Base-by-base conservation (phyloP, 2,797 vertebrate genomes). In the Bucorvus abyssinicus region DNA sequence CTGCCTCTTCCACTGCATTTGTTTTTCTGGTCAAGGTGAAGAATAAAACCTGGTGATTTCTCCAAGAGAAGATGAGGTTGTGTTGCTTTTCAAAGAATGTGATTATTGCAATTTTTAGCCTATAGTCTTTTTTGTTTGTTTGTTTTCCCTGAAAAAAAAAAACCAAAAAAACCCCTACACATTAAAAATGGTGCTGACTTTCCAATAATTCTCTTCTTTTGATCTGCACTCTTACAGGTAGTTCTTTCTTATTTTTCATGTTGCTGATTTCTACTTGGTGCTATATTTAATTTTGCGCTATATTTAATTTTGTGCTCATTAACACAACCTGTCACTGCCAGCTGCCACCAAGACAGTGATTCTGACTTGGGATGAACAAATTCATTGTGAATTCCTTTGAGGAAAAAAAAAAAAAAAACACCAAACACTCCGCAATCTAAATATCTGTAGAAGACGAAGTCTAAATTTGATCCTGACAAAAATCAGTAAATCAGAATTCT, bases 401-500 rank as follows among this genome's bases (percentile, higher is more conserved):
- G 18, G n/a, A 53, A 68, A 26, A 32, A 32, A 42, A 26, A 32
- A 32, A 42, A 40, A 69, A 76, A 42, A 18, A n/a, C 11, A n/a
- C 12, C 32, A 61, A 76, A 60, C 29, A 69, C 49, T 89, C 26
- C 67, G 60, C 21, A 71, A 45, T 20, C 53, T 80, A 38, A 84
- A 71, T 94, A 86, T 80, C 89, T 68, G 12, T 56, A 78, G 45
- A 80, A 76, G 27, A 91, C 6, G 32, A 44, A 90, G 80, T 36
- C 90, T 91, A 94, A 94, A 94, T 93, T 86, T 86, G 57, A 93
- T 87, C 1, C 0, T 61, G 87, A 88, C 0, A 7, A 93, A 95
- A 90, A 83, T 75, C 76, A 78, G 57, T 90, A 93, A 86, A 93
- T 88, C 57, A 78, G 65, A 93, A 38, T n/a, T 78, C 57, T 83